Evolutionary conservation across 2,113 vertebrate species (phyloP).

Genomic region (Actinemys pallida): DNA sequence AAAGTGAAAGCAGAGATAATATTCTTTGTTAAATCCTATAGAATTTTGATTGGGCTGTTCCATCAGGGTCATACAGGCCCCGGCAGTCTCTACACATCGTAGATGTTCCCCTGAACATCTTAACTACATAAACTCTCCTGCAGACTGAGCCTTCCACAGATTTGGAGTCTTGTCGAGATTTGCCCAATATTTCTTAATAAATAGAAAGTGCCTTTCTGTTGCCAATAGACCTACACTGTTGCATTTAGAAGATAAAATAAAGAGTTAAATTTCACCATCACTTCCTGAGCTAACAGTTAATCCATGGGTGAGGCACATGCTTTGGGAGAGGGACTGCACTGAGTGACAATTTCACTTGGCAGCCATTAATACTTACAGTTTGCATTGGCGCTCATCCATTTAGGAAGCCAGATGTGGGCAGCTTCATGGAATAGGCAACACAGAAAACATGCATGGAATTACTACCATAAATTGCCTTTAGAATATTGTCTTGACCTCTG

Average conservation of each 20-base stretch:
- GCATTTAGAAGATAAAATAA: slow-evolving; percentile 15
- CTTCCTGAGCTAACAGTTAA: slow-evolving; percentile 34
- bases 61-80: neutral
- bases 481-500: slow-evolving; percentile 64
- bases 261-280: slow-evolving; percentile 36
- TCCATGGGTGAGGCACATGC: slow-evolving; percentile 12
- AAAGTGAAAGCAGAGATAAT: neutral
- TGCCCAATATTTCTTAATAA: slow-evolving; percentile 19
- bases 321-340: slow-evolving; percentile 9
- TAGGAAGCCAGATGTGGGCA: slow-evolving; percentile 51
- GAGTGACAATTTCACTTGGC: slow-evolving; percentile 64
- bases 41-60: slow-evolving; percentile 12
- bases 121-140: neutral
- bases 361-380: slow-evolving; percentile 33
- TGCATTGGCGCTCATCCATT: slow-evolving; percentile 51
- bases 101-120: neutral
- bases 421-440: slow-evolving; percentile 19
- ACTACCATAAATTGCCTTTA: slow-evolving; percentile 65
- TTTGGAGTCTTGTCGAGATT: slow-evolving; percentile 8
- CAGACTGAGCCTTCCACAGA: neutral
- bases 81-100: neutral
- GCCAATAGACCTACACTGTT: neutral
- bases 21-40: neutral
- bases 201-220: slow-evolving; percentile 32
- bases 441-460: slow-evolving; percentile 57